Conservation (phyloP, 2,888 invertebrate genomes). For the Aleiodes leptofemur region DNA sequence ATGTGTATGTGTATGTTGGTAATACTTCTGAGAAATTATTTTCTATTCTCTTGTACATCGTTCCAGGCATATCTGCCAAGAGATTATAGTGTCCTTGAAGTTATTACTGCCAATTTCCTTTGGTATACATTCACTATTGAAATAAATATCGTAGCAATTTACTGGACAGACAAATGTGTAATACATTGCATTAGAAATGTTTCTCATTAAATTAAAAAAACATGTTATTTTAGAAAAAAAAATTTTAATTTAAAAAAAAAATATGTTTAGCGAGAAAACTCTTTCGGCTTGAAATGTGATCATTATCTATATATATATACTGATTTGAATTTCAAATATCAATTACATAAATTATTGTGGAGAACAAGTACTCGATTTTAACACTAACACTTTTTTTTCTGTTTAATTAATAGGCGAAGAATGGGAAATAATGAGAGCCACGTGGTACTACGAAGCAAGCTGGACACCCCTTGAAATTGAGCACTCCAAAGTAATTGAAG, state of each 20-base stretch:
- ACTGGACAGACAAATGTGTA: constrained; percentile 1
- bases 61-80: constrained; percentile 54
- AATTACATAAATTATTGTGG: no score
- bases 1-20: constrained; percentile 25
- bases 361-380: no score
- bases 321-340: no score
- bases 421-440: constrained; percentile 79
- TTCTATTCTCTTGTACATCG: constrained; percentile 46
- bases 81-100: constrained; percentile 68
- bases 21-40: constrained; percentile 34
- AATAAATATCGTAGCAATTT: constrained; percentile 28
- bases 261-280: no score
- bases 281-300: no score
- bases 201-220: not conserved
- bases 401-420: constrained; percentile 75
- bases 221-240: no score
- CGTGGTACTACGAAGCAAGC: constrained; percentile 81
- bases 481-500: constrained; percentile 79
- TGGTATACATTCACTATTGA: constrained; percentile 53
- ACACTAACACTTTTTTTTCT: not conserved
- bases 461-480: constrained; percentile 81
- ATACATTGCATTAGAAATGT: not conserved
- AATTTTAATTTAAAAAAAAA: no score
- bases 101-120: constrained; percentile 67
- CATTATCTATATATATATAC: no score